Base-by-base conservation (phyloP, 2,888 invertebrate genomes). In the Beris chalybata region DNA sequence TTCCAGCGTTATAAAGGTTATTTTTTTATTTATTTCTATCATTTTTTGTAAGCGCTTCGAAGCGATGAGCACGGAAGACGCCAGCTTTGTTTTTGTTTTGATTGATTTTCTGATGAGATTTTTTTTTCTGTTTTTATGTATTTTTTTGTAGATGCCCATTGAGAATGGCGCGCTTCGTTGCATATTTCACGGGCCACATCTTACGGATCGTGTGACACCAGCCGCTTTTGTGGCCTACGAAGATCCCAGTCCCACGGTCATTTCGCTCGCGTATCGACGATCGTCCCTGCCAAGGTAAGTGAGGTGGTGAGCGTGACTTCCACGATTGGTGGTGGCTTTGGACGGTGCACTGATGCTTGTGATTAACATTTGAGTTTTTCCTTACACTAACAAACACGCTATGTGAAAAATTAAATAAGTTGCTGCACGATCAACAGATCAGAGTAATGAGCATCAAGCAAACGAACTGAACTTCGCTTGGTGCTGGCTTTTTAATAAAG, bases 221-320 rank as follows among this genome's bases (percentile, higher is more conserved):
- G 77, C 78, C 9, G 76, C 77, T 67, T 77, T 78, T 71, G 76
- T 77, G 43, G 78, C 77, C 47, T 78, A 76, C 64, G 71, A 77
- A 7, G 76, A 79, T 67, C 76, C 78, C 47, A 71, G 75, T 64
- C 75, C 75, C 45, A 70, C 69, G 67, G 76, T 79, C 3, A 76
- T 70, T 48, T 78, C 79, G 44, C 69, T 79, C 0, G 77, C 77
- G 65, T 57, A 73, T 13, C 45, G 69, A 4, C 44, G 56, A 9
- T 32, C 69, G 64, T 66, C 72, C 64, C 31, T 55, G 9, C 53
- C 67, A 31, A 69, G 68, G 58, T 69, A 66, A 55, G 63, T 57
- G 12, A 22, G 47, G 47, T 29, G 45, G n/a, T 22, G 50, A 15
- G 48, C 43, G 57, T 29, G 22, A 13, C 9, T 38, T 22, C 52